Conservation (phyloP, 2,888 invertebrate species). For the Campopleginae sp. region DNA sequence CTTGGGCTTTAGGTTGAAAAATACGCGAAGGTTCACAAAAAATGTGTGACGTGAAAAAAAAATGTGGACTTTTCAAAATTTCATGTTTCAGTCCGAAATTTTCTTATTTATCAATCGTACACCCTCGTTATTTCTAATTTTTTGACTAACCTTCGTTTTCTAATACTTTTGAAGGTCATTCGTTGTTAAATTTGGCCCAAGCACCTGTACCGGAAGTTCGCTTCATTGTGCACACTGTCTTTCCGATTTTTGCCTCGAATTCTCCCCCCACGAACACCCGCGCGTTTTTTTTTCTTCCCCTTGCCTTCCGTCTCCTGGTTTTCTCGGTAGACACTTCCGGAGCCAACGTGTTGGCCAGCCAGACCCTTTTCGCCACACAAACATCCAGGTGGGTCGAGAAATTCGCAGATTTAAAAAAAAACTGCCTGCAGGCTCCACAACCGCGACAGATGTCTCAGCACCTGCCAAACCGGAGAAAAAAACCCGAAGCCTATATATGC, state of each 20-base stretch:
- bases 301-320: neutral
- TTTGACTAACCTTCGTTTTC: neutral
- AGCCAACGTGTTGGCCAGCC: constrained; percentile 8
- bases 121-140: neutral
- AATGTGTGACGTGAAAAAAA: neutral
- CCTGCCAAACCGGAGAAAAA: constrained; percentile 51
- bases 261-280: neutral
- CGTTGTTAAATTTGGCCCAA: constrained; percentile 12
- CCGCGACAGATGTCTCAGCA: constrained; percentile 55
- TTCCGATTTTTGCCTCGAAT: neutral
- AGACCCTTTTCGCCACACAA: neutral
- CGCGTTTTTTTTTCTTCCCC: constrained; percentile 20
- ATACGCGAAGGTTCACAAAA: neutral
- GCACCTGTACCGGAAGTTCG: constrained; percentile 55
- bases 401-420: constrained; percentile 49
- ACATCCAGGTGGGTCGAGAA: constrained; percentile 21
- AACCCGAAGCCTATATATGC: constrained; percentile 3
- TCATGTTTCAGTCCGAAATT: neutral
- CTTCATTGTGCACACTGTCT: constrained; percentile 30
- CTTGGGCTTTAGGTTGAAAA: neutral
- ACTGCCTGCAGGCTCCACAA: neutral
- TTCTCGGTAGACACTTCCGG: constrained; percentile 34
- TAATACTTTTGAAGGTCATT: neutral
- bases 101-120: neutral
- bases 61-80: neutral